Evolutionary conservation across 2,888 invertebrate species (phyloP), one percentile per base, ranked within the genome.

Genomic region (Drosophila eohydei): DNA sequence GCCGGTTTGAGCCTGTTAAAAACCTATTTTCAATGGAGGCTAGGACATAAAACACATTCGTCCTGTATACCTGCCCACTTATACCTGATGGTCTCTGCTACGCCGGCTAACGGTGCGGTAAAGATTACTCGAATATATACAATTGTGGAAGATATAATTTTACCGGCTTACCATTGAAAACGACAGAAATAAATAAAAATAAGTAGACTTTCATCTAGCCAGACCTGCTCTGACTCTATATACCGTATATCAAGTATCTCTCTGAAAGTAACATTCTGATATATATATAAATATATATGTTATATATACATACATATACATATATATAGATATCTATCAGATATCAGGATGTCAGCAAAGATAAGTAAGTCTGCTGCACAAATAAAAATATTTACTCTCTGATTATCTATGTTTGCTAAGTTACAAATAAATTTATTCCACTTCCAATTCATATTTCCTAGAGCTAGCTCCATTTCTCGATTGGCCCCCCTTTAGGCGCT

Each of bases 401-500:
- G 77, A 59, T 70, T 55, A 52, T 14, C 64, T 43, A 21, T 50
- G 64, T 50, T 41, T 41, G 34, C 7, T 4, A 4, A 16, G 11
- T 4, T 26, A 26, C 11, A 16, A 56, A 70, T 48, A 12, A 26
- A 16, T 54, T 30, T 48, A 43, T 46, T 28, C 30, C 36, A 4
- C 21, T 21, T 21, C 21, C 21, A 38, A 12, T 40, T 6, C 6
- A n/a, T 41, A 28, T 9, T 46, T n/a, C 28, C 9, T n/a, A n/a
- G 34, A 51, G 36, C 14, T 36, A 51, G 36, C 14, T 36, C 9
- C 0, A 52, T n/a, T 21, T 38, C 7, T 26, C 9, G 8, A 38
- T 12, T 7, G 26, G 11, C 5, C 56, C 56, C 75, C 72, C 40
- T 60, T 63, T 58, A 2, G 8, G 48, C 76, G 34, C 48, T 21